These are phyloP conservation scores for Drosophila pseudoananassae DNA, from an alignment of 1,140 invertebrate genomes.

Conservation along the genomic window DNA sequence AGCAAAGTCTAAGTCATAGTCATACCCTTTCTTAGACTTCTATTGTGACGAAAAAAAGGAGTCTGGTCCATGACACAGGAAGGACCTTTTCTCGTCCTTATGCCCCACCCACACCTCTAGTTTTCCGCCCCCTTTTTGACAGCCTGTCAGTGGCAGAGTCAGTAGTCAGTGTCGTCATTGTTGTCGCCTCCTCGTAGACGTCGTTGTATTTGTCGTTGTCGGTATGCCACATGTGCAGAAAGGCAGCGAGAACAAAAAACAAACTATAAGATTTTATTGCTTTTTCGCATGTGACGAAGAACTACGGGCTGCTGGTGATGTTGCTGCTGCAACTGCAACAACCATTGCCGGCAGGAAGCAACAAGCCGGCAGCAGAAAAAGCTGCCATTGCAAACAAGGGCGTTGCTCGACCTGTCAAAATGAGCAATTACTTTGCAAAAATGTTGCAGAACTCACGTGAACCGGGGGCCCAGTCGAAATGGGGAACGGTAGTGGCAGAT, in stretches of 20 bases:
- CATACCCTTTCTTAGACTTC: background rate
- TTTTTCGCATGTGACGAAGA: constrained; percentile 69
- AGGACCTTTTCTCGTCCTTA: constrained; percentile 36
- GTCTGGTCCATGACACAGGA: constrained; percentile 58
- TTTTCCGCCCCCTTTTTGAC: constrained; percentile 46
- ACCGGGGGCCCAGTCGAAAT: background rate
- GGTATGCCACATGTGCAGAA: constrained; percentile 69
- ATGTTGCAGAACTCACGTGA: constrained; percentile 78
- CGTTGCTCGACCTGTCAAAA: constrained; percentile 80
- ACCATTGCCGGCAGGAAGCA: constrained; percentile 67
- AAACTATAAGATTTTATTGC: constrained; percentile 80
- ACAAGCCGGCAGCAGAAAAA: constrained; percentile 60
- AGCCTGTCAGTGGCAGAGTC: constrained; percentile 70
- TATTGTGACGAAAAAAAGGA: constrained; percentile 19
- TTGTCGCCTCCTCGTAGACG: constrained; percentile 60
- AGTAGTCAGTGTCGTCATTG: constrained; percentile 77
- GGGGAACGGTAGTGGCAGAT: background rate
- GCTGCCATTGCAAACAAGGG: constrained; percentile 67
- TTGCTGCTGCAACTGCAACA: constrained; percentile 28
- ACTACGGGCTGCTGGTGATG: constrained; percentile 45
- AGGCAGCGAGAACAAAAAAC: constrained; percentile 54
- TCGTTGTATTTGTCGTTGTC: constrained; percentile 31
- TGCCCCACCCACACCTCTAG: constrained; percentile 10
- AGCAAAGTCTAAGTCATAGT: background rate
- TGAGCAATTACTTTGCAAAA: constrained; percentile 82